phyloP scores from a whole-genome alignment of 2,888 invertebrate species.

The Rhimphoctona megacephalus region DNA sequence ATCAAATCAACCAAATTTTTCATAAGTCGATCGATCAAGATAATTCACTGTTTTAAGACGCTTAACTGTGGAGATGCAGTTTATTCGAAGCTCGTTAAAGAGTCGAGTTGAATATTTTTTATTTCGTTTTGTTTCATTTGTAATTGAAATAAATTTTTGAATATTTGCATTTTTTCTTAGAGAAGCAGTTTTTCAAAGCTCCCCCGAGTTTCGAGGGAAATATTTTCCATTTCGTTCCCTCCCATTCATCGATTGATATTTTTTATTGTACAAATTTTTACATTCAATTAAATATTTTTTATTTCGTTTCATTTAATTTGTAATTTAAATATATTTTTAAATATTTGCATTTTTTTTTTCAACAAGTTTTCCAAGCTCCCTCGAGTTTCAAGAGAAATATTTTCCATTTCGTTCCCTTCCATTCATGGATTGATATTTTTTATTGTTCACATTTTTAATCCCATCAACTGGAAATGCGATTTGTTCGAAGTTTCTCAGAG shows the following conservation, averaged over 20 bases:
- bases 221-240: neutral
- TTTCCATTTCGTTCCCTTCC: neutral
- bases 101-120: neutral
- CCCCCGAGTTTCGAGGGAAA: neutral
- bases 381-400: neutral
- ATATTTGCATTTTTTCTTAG: neutral
- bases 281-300: neutral
- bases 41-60: neutral
- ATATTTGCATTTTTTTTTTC: neutral
- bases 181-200: neutral
- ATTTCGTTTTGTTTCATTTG: neutral
- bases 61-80: neutral
- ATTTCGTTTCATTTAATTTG: neutral
- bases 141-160: neutral
- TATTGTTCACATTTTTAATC: too few species aligned
- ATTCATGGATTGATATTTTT: neutral
- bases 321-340: neutral
- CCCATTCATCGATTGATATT: neutral
- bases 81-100: neutral
- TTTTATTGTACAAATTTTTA: too few species aligned
- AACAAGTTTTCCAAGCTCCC: neutral
- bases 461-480: too few species aligned
- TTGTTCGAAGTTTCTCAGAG: neutral
- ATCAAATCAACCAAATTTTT: constrained; percentile 47
- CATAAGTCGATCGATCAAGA: constrained; percentile 30